A percentile compares a stretch with the other conserved stretches of the same genome.
phyloP scores from a whole-genome alignment of 2,888 invertebrate species.

The Protonemura montana region DNA sequence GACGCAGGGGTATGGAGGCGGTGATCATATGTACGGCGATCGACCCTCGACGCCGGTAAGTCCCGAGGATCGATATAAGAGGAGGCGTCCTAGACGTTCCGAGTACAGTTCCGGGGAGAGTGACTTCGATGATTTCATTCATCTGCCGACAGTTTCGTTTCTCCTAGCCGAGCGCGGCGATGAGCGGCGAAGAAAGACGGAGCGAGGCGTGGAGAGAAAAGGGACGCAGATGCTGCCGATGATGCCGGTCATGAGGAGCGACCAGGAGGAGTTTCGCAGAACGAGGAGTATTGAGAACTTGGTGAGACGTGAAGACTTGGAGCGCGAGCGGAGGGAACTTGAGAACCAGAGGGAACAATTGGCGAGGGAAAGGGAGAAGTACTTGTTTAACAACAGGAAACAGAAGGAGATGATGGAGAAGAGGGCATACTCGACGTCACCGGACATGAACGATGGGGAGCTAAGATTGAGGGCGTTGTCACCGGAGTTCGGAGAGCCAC shows the following conservation, averaged over 20 bases:
- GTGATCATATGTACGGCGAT: background rate
- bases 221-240: slow-evolving; percentile 43
- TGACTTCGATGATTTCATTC: slow-evolving; percentile 42
- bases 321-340: slow-evolving; percentile 15
- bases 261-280: slow-evolving; percentile 13
- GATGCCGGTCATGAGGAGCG: slow-evolving; percentile 36
- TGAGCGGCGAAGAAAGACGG: background rate
- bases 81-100: background rate
- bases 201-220: background rate
- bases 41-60: slow-evolving; percentile 23
- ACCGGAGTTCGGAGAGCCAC: background rate
- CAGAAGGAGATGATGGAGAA: slow-evolving; percentile 28
- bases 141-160: slow-evolving; percentile 44
- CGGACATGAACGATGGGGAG: slow-evolving; percentile 18
- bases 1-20: background rate
- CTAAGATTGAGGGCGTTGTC: background rate
- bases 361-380: slow-evolving; percentile 16
- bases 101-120: slow-evolving; percentile 41
- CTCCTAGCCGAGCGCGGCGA: slow-evolving; percentile 43
- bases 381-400: slow-evolving; percentile 29
- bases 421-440: background rate
- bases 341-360: slow-evolving; percentile 33
- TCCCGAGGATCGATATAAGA: background rate
- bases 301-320: slow-evolving; percentile 22
- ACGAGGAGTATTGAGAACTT: slow-evolving; percentile 28